These are phyloP conservation scores for Botia almorhae DNA, from an alignment of 2,797 vertebrate species.

Conservation along the genomic window DNA sequence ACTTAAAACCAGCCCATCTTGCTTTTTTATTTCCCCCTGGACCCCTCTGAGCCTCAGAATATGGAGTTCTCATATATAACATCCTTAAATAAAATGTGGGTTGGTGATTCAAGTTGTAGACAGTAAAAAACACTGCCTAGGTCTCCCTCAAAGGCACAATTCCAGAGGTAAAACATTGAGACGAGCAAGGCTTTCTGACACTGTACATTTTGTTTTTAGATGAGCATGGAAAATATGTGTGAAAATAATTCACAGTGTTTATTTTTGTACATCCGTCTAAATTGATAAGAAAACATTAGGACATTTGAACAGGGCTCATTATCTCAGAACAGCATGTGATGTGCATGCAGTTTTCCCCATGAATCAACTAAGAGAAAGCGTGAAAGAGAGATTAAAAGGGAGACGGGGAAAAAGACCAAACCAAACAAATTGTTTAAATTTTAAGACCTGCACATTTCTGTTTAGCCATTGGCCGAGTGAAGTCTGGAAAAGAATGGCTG, in stretches of 20 bases:
- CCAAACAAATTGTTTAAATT: not conserved
- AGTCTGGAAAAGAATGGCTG: not conserved
- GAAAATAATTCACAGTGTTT: conserved; percentile 32
- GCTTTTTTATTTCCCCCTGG: conserved; percentile 59
- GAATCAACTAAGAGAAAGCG: conserved; percentile 3
- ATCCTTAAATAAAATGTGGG: conserved; percentile 61
- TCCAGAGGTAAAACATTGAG: conserved; percentile 33
- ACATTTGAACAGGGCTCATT: conserved; percentile 27
- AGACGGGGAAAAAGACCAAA: not conserved
- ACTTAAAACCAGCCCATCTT: conserved; percentile 46
- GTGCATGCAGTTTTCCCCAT: conserved; percentile 38
- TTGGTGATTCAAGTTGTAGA: conserved; percentile 50
- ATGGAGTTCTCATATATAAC: conserved; percentile 57
- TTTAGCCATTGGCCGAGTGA: conserved; percentile 7
- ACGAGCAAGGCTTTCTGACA: not conserved
- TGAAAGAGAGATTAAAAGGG: not conserved
- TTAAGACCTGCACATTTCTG: not conserved
- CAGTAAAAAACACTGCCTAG: conserved; percentile 21
- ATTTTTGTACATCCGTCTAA: conserved; percentile 37
- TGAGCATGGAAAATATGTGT: conserved; percentile 5
- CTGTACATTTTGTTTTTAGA: not conserved
- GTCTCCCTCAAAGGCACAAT: conserved; percentile 44
- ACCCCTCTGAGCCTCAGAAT: conserved; percentile 62
- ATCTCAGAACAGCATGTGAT: conserved; percentile 28
- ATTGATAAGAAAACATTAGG: conserved; percentile 26